These are phyloP conservation scores for Sciurus carolinensis DNA, from an alignment of 2,797 vertebrate genomes.

Conservation along the genomic window DNA sequence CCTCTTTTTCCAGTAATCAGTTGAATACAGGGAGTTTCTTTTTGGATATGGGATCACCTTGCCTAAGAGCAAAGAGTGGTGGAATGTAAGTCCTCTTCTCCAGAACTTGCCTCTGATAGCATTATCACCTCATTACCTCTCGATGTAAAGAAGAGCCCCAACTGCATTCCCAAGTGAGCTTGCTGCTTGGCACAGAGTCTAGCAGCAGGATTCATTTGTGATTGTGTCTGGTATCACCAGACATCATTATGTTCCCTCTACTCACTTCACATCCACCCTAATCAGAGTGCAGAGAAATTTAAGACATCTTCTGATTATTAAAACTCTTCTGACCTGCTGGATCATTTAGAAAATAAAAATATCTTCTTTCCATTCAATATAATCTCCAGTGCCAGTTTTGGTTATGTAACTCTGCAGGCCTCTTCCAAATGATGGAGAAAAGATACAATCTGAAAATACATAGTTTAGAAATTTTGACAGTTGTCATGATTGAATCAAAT, in stretches of 20 bases:
- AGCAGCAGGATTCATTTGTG: not conserved
- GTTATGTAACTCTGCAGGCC: not conserved
- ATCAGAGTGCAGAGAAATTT: not conserved
- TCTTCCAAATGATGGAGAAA: slow-evolving; percentile 20
- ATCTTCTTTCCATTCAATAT: not conserved
- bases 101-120: not conserved
- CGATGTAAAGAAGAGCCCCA: not conserved
- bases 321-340: not conserved
- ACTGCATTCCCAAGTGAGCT: not conserved
- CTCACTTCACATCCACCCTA: not conserved
- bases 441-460: slow-evolving; percentile 1
- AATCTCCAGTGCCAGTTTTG: slow-evolving; percentile 24
- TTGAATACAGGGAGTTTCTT: slow-evolving; percentile 10
- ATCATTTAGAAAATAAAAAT: slow-evolving; percentile 40
- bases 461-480: not conserved
- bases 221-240: not conserved
- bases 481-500: slow-evolving; percentile 27
- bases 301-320: not conserved
- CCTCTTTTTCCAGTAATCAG: not conserved
- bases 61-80: not conserved
- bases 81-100: not conserved
- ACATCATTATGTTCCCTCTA: not conserved
- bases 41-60: not conserved
- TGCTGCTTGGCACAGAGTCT: accelerated
- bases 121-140: not conserved